These are phyloP conservation scores for Raillietiella orientalis DNA, from an alignment of 2,888 invertebrate genomes.

Conservation along the genomic window DNA sequence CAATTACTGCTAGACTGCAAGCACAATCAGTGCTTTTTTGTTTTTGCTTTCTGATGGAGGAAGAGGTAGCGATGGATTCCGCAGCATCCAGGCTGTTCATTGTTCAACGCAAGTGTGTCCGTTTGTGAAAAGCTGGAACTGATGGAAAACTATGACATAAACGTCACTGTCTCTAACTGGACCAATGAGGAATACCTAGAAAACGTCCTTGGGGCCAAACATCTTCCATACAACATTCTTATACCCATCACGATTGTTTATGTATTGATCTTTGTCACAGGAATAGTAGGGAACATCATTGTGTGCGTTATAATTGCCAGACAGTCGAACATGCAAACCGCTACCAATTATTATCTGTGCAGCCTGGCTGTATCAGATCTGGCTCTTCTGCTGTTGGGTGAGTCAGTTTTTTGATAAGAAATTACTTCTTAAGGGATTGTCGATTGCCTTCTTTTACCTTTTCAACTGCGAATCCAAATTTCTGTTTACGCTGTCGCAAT, in stretches of 20 bases:
- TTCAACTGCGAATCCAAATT: no score
- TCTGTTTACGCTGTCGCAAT: no score
- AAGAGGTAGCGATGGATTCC: no score
- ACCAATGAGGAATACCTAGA: constrained; percentile 7
- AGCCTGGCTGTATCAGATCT: constrained; percentile 61
- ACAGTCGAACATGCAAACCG: constrained; percentile 50
- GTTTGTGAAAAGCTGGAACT: no score
- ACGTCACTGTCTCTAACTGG: no score
- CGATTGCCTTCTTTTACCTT: neutral
- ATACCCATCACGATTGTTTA: constrained; percentile 30
- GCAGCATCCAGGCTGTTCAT: no score
- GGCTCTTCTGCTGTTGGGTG: constrained; percentile 41
- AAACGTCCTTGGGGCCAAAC: constrained; percentile 20
- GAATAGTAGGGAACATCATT: constrained; percentile 44
- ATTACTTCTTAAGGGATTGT: neutral
- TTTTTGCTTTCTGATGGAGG: no score
- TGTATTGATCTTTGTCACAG: constrained; percentile 41
- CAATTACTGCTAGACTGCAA: no score
- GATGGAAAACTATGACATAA: no score
- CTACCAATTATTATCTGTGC: constrained; percentile 71
- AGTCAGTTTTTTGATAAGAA: constrained; percentile 12
- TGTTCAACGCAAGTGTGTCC: no score
- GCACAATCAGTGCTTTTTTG: no score
- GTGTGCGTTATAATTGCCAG: constrained; percentile 54
- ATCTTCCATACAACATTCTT: constrained; percentile 19